Evolutionary conservation across 2,888 invertebrate genomes (phyloP).

Genomic region (Microctonus brassicae): DNA sequence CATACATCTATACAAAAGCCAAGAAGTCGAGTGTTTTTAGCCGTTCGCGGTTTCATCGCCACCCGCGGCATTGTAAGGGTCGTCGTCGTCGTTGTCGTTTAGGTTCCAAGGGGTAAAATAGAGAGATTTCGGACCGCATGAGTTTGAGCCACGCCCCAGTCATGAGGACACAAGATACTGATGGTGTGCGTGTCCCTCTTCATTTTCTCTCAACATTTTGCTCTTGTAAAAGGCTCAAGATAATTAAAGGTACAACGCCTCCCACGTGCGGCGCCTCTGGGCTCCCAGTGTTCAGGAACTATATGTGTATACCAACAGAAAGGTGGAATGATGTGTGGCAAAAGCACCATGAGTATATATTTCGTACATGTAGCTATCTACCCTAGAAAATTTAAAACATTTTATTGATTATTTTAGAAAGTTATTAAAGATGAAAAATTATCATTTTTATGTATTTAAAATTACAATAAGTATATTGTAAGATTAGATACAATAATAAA

Average conservation of each 20-base stretch:
- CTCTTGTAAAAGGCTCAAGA: conserved; percentile 44
- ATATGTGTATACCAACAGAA: conserved; percentile 24
- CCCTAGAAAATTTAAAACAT: no score
- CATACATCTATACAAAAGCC: neutral
- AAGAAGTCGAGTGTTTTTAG: conserved; percentile 9
- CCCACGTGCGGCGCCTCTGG: conserved; percentile 36
- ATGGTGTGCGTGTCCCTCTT: conserved; percentile 58
- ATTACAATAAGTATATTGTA: no score
- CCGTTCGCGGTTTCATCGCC: conserved; percentile 21
- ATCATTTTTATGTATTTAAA: no score
- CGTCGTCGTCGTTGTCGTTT: conserved; percentile 13
- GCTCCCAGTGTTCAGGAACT: conserved; percentile 35
- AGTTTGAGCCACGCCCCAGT: conserved; percentile 59
- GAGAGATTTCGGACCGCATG: conserved; percentile 50
- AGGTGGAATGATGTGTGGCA: conserved; percentile 29
- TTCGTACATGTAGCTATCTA: no score
- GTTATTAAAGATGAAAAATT: no score
- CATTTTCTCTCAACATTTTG: conserved; percentile 37
- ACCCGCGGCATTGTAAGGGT: conserved; percentile 21
- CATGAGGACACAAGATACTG: conserved; percentile 54
- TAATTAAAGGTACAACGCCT: conserved; percentile 66
- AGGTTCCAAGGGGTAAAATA: conserved; percentile 38
- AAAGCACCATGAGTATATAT: conserved; percentile 12
- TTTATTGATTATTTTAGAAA: no score
- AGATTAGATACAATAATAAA: no score